Conservation (phyloP, 2,113 vertebrate genomes). For the Saccopteryx leptura region DNA sequence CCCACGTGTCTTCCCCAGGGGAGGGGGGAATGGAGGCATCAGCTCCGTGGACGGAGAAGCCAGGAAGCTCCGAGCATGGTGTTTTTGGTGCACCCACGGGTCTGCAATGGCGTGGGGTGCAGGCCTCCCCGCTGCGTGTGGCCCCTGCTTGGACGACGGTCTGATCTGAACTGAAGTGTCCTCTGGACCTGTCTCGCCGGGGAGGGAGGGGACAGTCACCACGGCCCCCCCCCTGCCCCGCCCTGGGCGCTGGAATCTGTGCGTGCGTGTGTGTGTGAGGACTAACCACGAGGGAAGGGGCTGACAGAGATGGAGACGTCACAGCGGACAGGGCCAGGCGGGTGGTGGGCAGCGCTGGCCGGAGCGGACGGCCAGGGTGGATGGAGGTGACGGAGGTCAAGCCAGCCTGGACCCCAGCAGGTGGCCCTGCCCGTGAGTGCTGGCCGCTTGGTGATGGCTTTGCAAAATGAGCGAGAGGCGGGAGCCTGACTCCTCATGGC, state of each 20-base stretch:
- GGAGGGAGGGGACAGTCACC: too few species aligned
- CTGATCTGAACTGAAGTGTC: not conserved
- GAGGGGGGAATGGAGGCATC: too few species aligned
- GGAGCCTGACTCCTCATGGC: not conserved
- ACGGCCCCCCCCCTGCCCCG: too few species aligned
- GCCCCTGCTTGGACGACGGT: not conserved
- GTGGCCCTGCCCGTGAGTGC: not conserved
- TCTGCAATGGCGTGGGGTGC: too few species aligned
- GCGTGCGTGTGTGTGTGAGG: too few species aligned
- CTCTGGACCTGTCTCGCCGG: not conserved
- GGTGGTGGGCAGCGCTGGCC: not conserved
- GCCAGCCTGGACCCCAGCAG: not conserved
- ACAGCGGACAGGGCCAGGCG: not conserved
- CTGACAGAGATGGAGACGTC: accelerated
- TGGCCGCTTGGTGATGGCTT: not conserved
- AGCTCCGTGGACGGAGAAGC: not conserved
- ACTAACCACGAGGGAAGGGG: not conserved
- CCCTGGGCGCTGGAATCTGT: too few species aligned
- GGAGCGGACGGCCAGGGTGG: not conserved
- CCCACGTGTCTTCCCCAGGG: accelerated
- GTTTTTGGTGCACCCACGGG: not conserved
- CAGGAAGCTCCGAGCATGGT: accelerated
- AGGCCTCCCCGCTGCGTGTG: too few species aligned
- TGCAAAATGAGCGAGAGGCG: not conserved
- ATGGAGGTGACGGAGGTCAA: not conserved